A percentile compares a stretch with the other conserved stretches of the same genome.
These are phyloP conservation scores for Acinonyx jubatus DNA, from an alignment of 2,113 vertebrate genomes.

Conservation along the genomic window DNA sequence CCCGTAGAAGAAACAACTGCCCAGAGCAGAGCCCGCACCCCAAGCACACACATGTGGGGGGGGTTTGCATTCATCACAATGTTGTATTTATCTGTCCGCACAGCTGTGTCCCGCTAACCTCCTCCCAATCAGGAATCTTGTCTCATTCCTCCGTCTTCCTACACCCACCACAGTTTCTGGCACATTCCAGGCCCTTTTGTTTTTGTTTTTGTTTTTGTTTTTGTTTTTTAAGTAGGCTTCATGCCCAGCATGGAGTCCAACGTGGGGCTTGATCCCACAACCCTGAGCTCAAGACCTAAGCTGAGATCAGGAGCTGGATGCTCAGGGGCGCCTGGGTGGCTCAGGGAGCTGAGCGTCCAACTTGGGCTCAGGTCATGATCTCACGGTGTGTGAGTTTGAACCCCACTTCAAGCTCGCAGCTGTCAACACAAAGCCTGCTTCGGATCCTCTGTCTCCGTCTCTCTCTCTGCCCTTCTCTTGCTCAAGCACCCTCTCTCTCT, in stretches of 20 bases:
- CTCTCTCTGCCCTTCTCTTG: not conserved
- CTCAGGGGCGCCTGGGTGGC: no score
- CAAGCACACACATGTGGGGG: rapidly evolving
- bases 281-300: no score
- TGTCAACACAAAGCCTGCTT: not conserved
- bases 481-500: no score
- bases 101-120: not conserved
- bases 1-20: not conserved
- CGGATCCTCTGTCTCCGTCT: not conserved
- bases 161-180: not conserved
- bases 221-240: no score
- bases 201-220: no score
- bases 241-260: no score
- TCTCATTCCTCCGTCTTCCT: not conserved
- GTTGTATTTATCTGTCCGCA: not conserved
- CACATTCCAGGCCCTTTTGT: not conserved
- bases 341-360: no score
- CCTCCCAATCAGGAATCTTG: not conserved
- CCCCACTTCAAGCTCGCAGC: not conserved
- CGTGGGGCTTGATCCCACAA: no score
- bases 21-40: not conserved
- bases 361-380: not conserved
- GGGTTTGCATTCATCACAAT: not conserved
- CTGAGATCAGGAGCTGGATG: no score
- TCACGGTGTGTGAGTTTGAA: not conserved